Evolutionary conservation across 2,888 invertebrate genomes (phyloP), one percentile per base, ranked within the genome.

Genomic region (Serrognathus titanus): DNA sequence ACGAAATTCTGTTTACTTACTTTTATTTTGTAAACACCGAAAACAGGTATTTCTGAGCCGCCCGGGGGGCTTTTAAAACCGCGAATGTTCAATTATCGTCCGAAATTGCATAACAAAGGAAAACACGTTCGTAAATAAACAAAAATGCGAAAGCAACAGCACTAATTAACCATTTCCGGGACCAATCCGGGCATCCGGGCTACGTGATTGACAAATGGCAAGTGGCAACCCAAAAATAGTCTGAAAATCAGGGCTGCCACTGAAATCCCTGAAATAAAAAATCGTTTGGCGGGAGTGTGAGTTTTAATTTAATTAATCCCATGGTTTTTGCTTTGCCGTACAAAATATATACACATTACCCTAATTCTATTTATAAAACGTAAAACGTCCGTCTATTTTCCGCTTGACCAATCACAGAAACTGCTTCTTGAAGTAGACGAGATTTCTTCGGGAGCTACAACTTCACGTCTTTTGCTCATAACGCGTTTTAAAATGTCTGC

Each of bases 401-500:
- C 12, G 48, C 55, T 62, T 35, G 65, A 64, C 76, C 77, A 77
- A 45, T 77, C 77, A 2, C 77, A 76, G 65, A 76, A 75, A 54
- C 75, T 76, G 54, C 67, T 71, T 62, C 76, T 68, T 8, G 69
- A 52, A 2, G 65, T 62, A 36, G 52, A 48, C 9, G 72, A 66
- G 24, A 62, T 55, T 7, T 69, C 61, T 37, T 73, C 73, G 12
- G 71, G 71, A 0, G 73, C 66, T 46, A 71, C 66, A 3, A 72
- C 70, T n/a, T 78, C 76, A 16, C 74, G 63, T 46, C 75, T 65
- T 63, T 77, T 78, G 51, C 68, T 73, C 13, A 78, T 75, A 7
- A 78, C 77, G 53, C 72, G 68, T 57, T 78, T 77, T 51, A 77
- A 65, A 54, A 78, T 77, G 63, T 78, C 77, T 1, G 75, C 76